These are phyloP conservation scores for Acleris emargana DNA, from an alignment of 2,888 invertebrate genomes.

Conservation along the genomic window DNA sequence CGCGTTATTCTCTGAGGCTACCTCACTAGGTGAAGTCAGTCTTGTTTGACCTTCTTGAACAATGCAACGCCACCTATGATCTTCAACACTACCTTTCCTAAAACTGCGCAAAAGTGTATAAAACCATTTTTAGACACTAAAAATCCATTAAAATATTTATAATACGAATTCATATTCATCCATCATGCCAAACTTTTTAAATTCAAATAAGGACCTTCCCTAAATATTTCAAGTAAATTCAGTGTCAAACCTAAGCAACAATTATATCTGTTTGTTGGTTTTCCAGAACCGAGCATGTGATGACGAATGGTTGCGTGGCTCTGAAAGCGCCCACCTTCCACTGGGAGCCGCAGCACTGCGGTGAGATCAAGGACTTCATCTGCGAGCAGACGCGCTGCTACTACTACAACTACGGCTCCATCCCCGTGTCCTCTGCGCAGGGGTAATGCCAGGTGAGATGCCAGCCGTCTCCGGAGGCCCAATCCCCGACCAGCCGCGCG, in stretches of 20 bases:
- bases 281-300: constrained; percentile 82
- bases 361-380: constrained; percentile 92
- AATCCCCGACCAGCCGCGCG: constrained; percentile 79
- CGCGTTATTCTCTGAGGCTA: too few relatives aligned
- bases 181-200: too few relatives aligned
- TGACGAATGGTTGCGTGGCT: constrained; percentile 89
- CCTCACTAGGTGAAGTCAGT: too few relatives aligned
- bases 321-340: constrained; percentile 90
- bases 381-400: constrained; percentile 96
- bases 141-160: too few relatives aligned
- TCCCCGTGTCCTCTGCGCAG: constrained; percentile 95
- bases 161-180: too few relatives aligned
- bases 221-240: too few relatives aligned
- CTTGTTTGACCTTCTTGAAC: too few relatives aligned
- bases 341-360: constrained; percentile 93
- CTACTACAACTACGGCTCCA: constrained; percentile 95
- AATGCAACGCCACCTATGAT: too few relatives aligned
- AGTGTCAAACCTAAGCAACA: not conserved
- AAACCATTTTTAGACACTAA: too few relatives aligned
- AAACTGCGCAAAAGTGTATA: too few relatives aligned
- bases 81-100: constrained; percentile 7
- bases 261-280: constrained; percentile 76
- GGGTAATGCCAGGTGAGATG: constrained; percentile 94
- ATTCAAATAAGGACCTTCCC: too few relatives aligned
- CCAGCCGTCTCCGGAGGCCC: constrained; percentile 82